phyloP scores from a whole-genome alignment of 2,797 vertebrate species.

The Thamnophis elegans region DNA sequence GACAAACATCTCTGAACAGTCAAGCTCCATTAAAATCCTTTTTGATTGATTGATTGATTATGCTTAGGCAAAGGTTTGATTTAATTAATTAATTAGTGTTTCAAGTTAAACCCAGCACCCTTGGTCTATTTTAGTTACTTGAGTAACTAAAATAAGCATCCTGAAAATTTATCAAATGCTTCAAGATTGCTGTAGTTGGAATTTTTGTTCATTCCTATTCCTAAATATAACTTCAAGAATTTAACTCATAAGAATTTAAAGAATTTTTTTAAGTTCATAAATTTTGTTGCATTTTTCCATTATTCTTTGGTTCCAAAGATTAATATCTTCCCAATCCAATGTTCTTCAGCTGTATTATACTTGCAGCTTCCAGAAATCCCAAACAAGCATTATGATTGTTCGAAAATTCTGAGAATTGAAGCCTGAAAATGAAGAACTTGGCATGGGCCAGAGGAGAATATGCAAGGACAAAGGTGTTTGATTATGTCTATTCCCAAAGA shows the following conservation, averaged over 20 bases:
- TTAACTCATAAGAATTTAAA: neutral
- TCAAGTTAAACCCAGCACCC: conserved; percentile 74
- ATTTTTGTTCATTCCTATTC: conserved; percentile 2
- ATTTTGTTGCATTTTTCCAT: neutral
- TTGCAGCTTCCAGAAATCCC: neutral
- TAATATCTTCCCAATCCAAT: neutral
- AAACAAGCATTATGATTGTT: neutral
- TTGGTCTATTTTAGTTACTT: conserved; percentile 66
- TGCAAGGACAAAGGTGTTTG: neutral
- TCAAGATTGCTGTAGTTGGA: conserved; percentile 5
- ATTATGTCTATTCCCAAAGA: neutral
- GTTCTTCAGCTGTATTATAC: neutral
- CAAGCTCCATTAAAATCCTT: conserved; percentile 75
- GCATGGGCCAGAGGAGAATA: neutral
- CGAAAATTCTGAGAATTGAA: neutral
- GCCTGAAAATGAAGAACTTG: neutral
- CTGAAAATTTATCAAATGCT: conserved; percentile 1
- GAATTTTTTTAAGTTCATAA: neutral
- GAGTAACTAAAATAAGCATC: conserved; percentile 47
- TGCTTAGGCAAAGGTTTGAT: conserved; percentile 61
- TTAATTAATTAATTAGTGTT: conserved; percentile 79
- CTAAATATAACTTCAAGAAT: neutral
- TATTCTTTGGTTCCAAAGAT: neutral
- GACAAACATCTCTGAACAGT: conserved; percentile 77
- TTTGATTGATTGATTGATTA: neutral